Base-by-base conservation (phyloP, 2,888 invertebrate species). In the Scelioninae gen. 2 region DNA sequence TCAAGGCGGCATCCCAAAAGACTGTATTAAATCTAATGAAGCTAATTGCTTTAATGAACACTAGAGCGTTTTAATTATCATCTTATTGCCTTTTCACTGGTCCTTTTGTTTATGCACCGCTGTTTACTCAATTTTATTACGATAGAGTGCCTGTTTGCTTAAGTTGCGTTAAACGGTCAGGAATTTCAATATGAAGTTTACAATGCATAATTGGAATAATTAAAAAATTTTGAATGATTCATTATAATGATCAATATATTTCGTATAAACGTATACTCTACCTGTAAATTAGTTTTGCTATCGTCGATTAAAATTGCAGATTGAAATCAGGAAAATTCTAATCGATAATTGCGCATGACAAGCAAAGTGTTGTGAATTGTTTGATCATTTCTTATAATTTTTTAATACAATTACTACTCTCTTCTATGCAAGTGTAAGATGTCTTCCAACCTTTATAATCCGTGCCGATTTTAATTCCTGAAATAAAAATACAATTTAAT, bases 21-120 rank as follows among this genome's bases (percentile, higher is more conserved):
- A 19, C 39, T 28, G 28, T 13, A 37, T 48, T 41, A 19, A 48
- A n/a, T 61, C 52, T 33, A 63, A 52, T 13, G 63, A 64, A 64
- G 45, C n/a, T 64, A 64, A 64, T 64, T 64, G 53, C 33, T 53
- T 53, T 64, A 64, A 64, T 45, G 43, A 52, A 64, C 45, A 53
- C 35, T 45, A 10, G 28, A 64, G 53, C 35, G 53, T 45, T 64
- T 64, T 64, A 43, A 64, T 53, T 64, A 64, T 64, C 53, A 50
- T 53, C 53, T 41, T 43, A 64, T 53, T 64, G 53, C 11, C 64
- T 19, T 45, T 43, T 35, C 37, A 22, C 37, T 53, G 35, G 64
- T 15, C 19, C 53, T 64, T 64, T 53, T 53, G 53, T 64, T 33
- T 50, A 61, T 31, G 39, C 46, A n/a, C 10, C 28, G 28, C 39